These are phyloP conservation scores for Edolisoma coerulescens DNA, from an alignment of 2,113 vertebrate species.

Conservation along the genomic window DNA sequence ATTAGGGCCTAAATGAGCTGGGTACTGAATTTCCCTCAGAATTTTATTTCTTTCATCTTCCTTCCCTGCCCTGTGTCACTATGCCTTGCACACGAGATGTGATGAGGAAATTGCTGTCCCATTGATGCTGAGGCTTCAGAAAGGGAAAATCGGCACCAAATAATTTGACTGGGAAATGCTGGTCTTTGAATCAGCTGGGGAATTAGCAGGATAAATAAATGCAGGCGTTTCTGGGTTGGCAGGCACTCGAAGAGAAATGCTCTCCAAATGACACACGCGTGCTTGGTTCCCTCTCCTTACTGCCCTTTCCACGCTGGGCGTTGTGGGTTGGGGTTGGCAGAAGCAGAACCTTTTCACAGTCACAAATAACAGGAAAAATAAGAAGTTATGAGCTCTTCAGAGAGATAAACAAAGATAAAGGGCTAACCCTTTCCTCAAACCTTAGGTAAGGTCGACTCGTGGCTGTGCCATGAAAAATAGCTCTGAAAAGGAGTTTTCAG, in stretches of 20 bases:
- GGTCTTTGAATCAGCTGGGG: neutral
- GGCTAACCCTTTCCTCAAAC: neutral
- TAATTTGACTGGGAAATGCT: neutral
- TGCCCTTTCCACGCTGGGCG: neutral
- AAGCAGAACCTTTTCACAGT: neutral
- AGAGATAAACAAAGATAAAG: neutral
- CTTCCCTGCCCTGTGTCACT: neutral
- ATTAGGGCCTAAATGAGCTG: neutral
- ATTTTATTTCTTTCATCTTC: neutral
- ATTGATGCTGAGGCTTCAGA: neutral
- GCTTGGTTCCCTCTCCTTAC: neutral
- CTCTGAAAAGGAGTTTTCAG: neutral
- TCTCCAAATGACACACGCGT: neutral
- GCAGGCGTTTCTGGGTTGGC: neutral
- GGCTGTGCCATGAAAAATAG: neutral
- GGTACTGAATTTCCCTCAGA: neutral
- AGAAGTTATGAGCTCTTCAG: neutral
- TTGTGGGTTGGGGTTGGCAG: neutral
- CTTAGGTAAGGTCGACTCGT: neutral
- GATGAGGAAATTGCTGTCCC: neutral
- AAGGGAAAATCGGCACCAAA: neutral
- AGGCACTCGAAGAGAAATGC: neutral
- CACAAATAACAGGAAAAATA: neutral
- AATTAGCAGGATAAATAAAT: constrained; percentile 5
- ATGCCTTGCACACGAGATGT: neutral